Evolutionary conservation across 1,140 invertebrate genomes (phyloP).

Genomic region (Diorhabda sublineata): DNA sequence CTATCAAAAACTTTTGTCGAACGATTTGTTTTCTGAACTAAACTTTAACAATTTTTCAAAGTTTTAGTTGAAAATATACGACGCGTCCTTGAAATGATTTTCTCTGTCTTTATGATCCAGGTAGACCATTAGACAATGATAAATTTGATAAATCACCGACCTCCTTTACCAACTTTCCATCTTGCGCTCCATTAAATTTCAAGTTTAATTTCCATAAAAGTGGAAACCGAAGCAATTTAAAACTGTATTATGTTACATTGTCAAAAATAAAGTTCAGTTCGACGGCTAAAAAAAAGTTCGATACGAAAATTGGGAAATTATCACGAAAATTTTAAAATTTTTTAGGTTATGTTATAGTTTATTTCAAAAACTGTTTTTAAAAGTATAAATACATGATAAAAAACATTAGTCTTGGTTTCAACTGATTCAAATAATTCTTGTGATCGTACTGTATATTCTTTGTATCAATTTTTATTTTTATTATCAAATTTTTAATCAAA

Average conservation of each 20-base stretch:
- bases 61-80: background rate
- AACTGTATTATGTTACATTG: background rate
- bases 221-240: background rate
- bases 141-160: background rate
- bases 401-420: too few species aligned
- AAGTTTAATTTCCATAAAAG: slow-evolving; percentile 1
- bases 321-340: too few species aligned
- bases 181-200: background rate
- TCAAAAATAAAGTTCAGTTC: background rate
- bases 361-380: too few species aligned
- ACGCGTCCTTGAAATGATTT: background rate
- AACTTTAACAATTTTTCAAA: background rate
- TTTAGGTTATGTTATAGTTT: too few species aligned
- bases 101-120: background rate
- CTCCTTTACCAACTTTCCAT: slow-evolving; percentile 1
- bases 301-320: background rate
- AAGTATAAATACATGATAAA: too few species aligned
- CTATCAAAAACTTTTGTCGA: too few species aligned
- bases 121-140: background rate
- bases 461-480: too few species aligned
- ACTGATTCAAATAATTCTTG: too few species aligned
- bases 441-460: too few species aligned
- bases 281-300: background rate
- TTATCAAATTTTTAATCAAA: too few species aligned
- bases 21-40: background rate